Evolutionary conservation across 1,140 invertebrate genomes (phyloP).

Genomic region (Eurosta solidaginis): DNA sequence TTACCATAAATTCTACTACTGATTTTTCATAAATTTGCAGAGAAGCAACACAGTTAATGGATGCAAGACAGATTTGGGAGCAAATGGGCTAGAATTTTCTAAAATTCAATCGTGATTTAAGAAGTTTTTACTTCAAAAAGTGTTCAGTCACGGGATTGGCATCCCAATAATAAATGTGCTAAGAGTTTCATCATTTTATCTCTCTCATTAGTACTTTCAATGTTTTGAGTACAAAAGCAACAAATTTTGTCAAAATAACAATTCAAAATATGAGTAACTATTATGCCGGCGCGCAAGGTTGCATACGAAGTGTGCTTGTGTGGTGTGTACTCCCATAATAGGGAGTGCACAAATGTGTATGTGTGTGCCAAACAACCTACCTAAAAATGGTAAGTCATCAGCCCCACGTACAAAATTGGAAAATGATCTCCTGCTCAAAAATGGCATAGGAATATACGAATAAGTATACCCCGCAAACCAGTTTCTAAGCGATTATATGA

Average conservation of each 20-base stretch:
- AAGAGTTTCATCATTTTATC: not conserved
- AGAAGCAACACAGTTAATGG: too few relatives aligned
- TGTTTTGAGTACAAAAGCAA: not conserved
- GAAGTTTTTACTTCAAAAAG: too few relatives aligned
- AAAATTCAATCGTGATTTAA: too few relatives aligned
- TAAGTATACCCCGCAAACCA: too few relatives aligned
- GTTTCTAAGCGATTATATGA: too few relatives aligned
- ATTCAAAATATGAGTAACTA: conserved; percentile 6
- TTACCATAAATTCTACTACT: too few relatives aligned
- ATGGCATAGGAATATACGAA: too few relatives aligned
- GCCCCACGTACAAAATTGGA: not conserved
- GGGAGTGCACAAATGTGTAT: not conserved
- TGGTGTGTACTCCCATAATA: not conserved
- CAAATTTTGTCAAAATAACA: not conserved
- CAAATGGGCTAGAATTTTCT: too few relatives aligned
- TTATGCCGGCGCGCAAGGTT: conserved; percentile 3
- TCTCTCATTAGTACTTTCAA: not conserved
- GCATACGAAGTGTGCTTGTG: not conserved
- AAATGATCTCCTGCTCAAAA: not conserved
- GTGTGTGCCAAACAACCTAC: not conserved
- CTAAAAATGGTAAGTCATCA: conserved; percentile 7
- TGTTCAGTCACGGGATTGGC: too few relatives aligned
- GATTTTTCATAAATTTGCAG: too few relatives aligned
- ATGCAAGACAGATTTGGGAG: too few relatives aligned
- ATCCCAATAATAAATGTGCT: too few relatives aligned